Evolutionary conservation across 2,113 vertebrate genomes (phyloP).

Genomic region (Nipponia nippon): DNA sequence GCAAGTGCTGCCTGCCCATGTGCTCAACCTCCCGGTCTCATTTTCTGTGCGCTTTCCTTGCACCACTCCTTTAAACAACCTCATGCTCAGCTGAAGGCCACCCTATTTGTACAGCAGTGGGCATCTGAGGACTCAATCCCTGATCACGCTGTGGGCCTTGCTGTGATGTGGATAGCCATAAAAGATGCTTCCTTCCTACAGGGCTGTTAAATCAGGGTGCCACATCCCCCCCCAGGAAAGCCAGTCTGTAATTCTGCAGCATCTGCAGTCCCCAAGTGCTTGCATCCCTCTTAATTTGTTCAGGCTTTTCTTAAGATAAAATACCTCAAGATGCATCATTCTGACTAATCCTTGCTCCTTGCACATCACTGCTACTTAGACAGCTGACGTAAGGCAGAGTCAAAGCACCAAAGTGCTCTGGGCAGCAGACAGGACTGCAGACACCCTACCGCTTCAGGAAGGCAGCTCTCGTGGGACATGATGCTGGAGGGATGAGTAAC

Average conservation of each 20-base stretch:
- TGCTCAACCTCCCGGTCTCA: no score
- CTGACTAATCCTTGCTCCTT: neutral
- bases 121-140: neutral
- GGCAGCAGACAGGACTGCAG: neutral
- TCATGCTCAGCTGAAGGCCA: neutral
- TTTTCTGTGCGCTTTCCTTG: neutral
- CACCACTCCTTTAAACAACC: neutral
- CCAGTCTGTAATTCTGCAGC: neutral
- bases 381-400: neutral
- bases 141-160: neutral
- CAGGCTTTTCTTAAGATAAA: neutral
- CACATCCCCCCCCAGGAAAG: neutral
- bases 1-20: neutral
- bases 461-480: neutral
- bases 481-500: neutral
- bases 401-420: neutral
- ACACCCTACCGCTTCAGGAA: rapidly evolving
- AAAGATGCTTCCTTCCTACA: neutral
- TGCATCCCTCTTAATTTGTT: neutral
- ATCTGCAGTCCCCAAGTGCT: neutral
- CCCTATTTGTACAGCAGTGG: rapidly evolving
- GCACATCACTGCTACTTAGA: neutral
- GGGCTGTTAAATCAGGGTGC: neutral
- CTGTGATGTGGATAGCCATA: neutral
- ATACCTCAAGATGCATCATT: neutral